Evolutionary conservation across 53 echinoderm and acorn worm species (phyloP).

Genomic region (Arbacia lixula): DNA sequence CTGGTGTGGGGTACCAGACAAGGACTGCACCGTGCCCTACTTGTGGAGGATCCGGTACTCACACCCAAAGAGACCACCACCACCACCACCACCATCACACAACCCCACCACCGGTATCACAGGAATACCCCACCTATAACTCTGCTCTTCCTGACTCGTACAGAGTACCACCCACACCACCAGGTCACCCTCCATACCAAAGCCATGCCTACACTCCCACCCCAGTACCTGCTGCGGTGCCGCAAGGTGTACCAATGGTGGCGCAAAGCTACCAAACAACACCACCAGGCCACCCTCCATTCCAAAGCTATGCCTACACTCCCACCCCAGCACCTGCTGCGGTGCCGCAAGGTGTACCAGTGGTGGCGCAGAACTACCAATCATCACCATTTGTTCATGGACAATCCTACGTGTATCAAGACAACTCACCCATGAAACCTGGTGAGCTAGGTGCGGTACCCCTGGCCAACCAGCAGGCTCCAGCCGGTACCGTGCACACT

Average conservation of each 20-base stretch:
- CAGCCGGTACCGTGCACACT: background rate
- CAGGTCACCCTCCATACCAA: conserved; percentile 1
- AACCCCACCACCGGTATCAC: background rate
- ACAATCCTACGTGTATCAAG: conserved; percentile 36
- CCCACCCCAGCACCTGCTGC: background rate
- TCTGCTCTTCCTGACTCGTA: too few relatives aligned
- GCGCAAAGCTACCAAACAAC: conserved; percentile 1
- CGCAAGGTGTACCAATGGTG: background rate
- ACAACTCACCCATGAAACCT: background rate
- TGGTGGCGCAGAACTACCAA: background rate
- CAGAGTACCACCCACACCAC: background rate
- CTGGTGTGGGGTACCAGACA: background rate
- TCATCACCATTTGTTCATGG: background rate
- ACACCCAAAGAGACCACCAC: conserved; percentile 66
- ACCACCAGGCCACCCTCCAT: conserved; percentile 1
- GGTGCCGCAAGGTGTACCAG: conserved; percentile 17
- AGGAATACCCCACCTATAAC: background rate
- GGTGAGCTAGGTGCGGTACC: background rate
- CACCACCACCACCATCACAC: background rate
- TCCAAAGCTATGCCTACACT: background rate
- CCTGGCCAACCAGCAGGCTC: conserved; percentile 25
- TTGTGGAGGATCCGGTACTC: conserved; percentile 72
- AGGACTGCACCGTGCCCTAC: conserved; percentile 59
- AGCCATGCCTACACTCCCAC: background rate
- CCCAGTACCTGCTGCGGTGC: conserved; percentile 7